Evolutionary conservation across 2,888 invertebrate genomes (phyloP), one percentile per base, ranked within the genome.

Genomic region (Cantharis rufa): DNA sequence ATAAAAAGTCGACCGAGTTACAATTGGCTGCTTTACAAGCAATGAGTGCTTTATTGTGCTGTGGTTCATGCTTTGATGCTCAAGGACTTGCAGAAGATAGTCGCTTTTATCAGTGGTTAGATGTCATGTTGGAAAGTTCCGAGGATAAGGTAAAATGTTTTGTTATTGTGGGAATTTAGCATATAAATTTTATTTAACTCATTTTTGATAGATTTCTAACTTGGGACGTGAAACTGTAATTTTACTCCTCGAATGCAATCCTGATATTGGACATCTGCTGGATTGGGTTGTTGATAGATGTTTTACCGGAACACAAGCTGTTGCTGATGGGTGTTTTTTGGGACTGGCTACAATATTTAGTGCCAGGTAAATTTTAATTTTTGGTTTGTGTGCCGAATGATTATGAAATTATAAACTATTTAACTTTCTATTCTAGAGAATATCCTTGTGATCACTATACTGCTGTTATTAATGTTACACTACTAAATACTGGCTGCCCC

Each of bases 281-380:
- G 99, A 99, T 89, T 99, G 99, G 99, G 95, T 98, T 0, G 97
- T 99, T 70, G 98, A 98, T 89, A 93, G 97, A 75, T 99, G 99
- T 88, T 99, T 97, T 88, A 99, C 98, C 0, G 97, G 97, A 7
- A 89, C 94, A 9, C 93, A 95, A 2, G 93, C 95, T 80, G 96
- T 98, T 62, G 98, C 98, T 1, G 98, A 98, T 88, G 96, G 97
- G 1, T 99, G 99, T 87, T 99, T 99, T 88, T 92, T 96, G 86
- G 98, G 98, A 3, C 91, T 99, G 72, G 97, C 98, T 4, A 95
- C 98, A 9, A 96, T 99, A 83, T 99, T 99, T 89, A 98, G 98
- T 86, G 96, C 98, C 70, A 94, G 96, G 96, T 97, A 88, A 88
- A 88, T 48, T 84, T 28, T 13, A 18, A 61, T 75, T 11, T 16